Conservation (phyloP, 2,113 vertebrate species). For the Rhinopomastus cyanomelas region DNA sequence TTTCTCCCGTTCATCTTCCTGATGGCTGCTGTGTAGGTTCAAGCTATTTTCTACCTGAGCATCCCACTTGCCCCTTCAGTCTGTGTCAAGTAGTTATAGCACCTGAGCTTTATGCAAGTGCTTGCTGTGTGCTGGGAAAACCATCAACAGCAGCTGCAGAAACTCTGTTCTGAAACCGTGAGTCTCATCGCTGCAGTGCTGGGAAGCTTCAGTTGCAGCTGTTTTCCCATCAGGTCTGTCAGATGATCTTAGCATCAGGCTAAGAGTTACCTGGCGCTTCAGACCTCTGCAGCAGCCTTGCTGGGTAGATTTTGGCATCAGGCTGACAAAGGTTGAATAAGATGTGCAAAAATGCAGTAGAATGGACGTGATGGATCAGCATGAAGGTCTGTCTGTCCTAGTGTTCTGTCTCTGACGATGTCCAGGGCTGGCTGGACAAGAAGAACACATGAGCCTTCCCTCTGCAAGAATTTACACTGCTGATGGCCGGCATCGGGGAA, state of each 20-base stretch:
- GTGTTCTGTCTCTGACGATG: background rate
- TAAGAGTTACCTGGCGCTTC: background rate
- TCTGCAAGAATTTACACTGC: no score
- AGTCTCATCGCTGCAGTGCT: background rate
- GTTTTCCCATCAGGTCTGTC: slow-evolving; percentile 18
- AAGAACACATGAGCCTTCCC: background rate
- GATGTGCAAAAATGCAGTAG: background rate
- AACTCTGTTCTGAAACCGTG: background rate
- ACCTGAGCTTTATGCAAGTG: background rate
- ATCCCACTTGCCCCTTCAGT: background rate
- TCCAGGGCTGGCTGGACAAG: background rate
- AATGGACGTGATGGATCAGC: background rate
- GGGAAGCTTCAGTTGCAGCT: slow-evolving; percentile 9
- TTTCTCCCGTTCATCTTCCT: background rate
- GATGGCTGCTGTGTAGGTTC: background rate
- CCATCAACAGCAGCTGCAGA: background rate
- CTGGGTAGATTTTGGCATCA: background rate
- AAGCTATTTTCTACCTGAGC: background rate
- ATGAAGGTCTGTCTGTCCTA: background rate
- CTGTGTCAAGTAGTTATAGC: background rate
- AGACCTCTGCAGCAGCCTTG: slow-evolving; percentile 16
- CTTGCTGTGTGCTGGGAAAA: background rate
- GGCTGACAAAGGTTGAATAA: background rate
- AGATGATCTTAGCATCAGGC: slow-evolving; percentile 18
- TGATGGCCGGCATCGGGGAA: no score